Evolutionary conservation across 1,140 invertebrate species (phyloP).

Genomic region (Micrasema minimum): DNA sequence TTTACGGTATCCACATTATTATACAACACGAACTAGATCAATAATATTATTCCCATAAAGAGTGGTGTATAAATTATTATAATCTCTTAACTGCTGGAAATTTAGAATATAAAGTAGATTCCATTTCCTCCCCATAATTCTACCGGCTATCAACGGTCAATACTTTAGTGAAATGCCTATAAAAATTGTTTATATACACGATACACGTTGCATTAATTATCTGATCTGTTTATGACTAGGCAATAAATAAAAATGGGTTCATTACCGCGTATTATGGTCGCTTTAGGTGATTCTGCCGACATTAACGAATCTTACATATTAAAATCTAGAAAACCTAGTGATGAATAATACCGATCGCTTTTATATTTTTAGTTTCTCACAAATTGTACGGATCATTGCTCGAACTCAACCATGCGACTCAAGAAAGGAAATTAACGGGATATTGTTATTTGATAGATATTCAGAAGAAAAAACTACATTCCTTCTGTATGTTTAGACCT

Average conservation of each 20-base stretch:
- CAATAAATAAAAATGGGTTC: background rate
- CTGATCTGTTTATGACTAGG: background rate
- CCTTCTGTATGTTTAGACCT: too few relatives aligned
- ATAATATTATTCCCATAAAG: too few relatives aligned
- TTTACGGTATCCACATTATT: too few relatives aligned
- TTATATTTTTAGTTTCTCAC: background rate
- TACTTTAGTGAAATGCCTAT: too few relatives aligned
- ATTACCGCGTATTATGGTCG: background rate
- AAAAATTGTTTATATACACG: too few relatives aligned
- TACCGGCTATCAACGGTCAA: background rate
- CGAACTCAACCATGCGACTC: background rate
- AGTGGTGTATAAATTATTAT: too few relatives aligned
- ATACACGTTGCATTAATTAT: too few relatives aligned
- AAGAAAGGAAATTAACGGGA: constrained; percentile 15
- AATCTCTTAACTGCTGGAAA: background rate
- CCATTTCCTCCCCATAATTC: constrained; percentile 11
- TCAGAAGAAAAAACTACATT: background rate
- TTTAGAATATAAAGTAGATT: constrained; percentile 4
- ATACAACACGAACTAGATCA: too few relatives aligned
- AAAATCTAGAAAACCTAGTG: background rate
- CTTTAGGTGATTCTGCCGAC: too few relatives aligned
- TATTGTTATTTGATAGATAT: constrained; percentile 12
- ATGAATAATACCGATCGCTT: background rate
- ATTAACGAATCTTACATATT: too few relatives aligned
- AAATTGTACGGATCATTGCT: constrained; percentile 13